Evolutionary conservation across 2,888 invertebrate species (phyloP), one percentile per base, ranked within the genome.

Genomic region (Orthosia gracilis): DNA sequence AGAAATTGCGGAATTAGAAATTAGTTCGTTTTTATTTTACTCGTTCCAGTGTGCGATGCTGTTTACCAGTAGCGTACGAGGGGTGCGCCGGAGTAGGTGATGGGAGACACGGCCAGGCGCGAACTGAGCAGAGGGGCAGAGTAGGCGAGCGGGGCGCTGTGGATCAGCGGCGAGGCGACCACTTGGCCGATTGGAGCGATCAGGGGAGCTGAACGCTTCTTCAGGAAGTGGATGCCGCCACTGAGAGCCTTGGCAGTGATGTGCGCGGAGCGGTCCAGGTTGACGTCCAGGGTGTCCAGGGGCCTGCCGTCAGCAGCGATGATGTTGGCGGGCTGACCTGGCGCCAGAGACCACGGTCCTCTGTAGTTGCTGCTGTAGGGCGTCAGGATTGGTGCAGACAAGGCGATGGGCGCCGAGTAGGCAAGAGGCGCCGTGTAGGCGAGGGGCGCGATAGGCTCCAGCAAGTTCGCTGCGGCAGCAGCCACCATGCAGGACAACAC

Each of bases 401-500:
- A 91, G 21, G 90, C 89, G 47, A 89, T 58, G 9, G 92, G 84
- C 58, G 91, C 77, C 26, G 89, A 59, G 87, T 93, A 91, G 21
- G 90, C 89, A 26, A 88, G 57, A 7, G 91, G n/a, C n/a, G n/a
- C n/a, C n/a, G n/a, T n/a, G n/a, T n/a, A 72, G 17, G 90, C 89
- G 47, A 81, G 61, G 18, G 90, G 87, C 9, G 86, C 3, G 18
- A 73, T 68, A n/a, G n/a, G n/a, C n/a, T n/a, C n/a, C 69, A 73
- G 77, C 52, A 80, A 80, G 72, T 88, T 73, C n/a, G 97, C 97
- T 76, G 96, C 93, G 82, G 96, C 97, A 83, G 97, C 94, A 87
- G 97, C 97, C 92, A 97, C 88, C 88, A 97, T 90, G 94, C 97
- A 97, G 90, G 96, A 97, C 95, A 97, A 97, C 93, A 97, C 97